Conservation (phyloP, 2,888 invertebrate species). For the Tinea semifulvella region DNA sequence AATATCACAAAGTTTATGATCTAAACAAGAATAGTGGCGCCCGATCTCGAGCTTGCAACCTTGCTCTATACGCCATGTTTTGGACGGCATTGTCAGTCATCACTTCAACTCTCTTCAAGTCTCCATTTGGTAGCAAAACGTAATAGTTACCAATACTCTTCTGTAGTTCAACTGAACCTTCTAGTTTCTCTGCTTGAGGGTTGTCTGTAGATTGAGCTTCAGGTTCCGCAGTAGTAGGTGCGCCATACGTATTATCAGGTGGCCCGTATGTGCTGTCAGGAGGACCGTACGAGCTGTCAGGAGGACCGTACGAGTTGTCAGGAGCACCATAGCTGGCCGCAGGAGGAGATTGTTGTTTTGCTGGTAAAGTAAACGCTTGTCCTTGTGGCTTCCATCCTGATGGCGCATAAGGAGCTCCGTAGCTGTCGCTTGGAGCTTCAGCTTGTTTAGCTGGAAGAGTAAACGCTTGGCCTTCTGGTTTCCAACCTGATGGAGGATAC, state of each 20-base stretch:
- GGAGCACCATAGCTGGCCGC: conserved; percentile 40
- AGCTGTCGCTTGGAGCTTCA: conserved; percentile 29
- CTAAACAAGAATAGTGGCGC: conserved; percentile 29
- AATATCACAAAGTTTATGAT: not conserved
- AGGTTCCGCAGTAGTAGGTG: conserved; percentile 24
- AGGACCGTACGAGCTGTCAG: conserved; percentile 29
- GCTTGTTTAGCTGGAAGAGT: conserved; percentile 33
- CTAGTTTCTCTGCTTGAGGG: conserved; percentile 39
- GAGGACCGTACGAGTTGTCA: conserved; percentile 38
- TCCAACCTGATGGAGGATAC: conserved; percentile 50
- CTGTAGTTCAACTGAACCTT: conserved; percentile 44
- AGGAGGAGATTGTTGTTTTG: conserved; percentile 30
- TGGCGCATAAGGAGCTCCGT: conserved; percentile 43
- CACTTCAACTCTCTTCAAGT: conserved; percentile 69
- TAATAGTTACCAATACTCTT: conserved; percentile 69
- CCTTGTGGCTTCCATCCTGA: conserved; percentile 57
- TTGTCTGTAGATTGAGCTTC: conserved; percentile 31
- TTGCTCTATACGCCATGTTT: conserved; percentile 70
- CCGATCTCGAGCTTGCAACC: conserved; percentile 46
- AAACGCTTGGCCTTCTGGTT: conserved; percentile 43
- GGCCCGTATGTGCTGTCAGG: conserved; percentile 36
- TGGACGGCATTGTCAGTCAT: conserved; percentile 53
- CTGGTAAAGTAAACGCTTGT: conserved; percentile 42
- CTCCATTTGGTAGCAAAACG: conserved; percentile 70
- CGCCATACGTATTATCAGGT: conserved; percentile 18